Conservation (phyloP, 2,797 vertebrate species). For the Arvicola amphibius region DNA sequence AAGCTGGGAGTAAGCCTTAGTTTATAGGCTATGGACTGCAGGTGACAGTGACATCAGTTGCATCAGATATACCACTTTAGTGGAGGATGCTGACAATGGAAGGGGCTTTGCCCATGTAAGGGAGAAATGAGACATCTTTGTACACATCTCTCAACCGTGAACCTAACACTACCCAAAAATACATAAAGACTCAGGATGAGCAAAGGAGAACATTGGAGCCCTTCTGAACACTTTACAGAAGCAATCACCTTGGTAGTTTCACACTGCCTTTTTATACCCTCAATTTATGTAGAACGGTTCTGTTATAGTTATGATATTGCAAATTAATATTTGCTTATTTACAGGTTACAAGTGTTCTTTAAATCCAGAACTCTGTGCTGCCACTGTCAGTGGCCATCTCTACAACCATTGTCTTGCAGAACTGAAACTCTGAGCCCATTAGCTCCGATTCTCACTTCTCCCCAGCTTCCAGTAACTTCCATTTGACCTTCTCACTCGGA, state of each 20-base stretch:
- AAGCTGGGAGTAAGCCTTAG: not conserved
- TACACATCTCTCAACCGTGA: not conserved
- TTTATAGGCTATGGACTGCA: not conserved
- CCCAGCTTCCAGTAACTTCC: no score
- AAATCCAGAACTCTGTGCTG: not conserved
- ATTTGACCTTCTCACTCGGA: not conserved
- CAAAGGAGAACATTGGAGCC: not conserved
- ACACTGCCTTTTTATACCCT: not conserved
- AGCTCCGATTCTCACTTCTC: not conserved
- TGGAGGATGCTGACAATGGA: no score
- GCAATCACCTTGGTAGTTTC: not conserved
- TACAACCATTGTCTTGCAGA: not conserved
- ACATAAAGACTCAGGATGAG: not conserved
- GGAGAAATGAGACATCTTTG: not conserved
- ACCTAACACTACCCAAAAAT: not conserved
- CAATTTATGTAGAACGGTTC: not conserved
- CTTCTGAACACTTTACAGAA: not conserved
- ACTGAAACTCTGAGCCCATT: not conserved
- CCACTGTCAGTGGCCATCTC: not conserved
- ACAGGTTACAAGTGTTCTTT: constrained; percentile 23
- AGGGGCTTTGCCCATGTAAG: not conserved
- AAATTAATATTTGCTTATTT: constrained; percentile 28
- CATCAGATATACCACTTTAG: no score
- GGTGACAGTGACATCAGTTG: not conserved
- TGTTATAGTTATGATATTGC: not conserved